phyloP scores from a whole-genome alignment of 2,888 invertebrate genomes.

The Crocallis elinguaria region DNA sequence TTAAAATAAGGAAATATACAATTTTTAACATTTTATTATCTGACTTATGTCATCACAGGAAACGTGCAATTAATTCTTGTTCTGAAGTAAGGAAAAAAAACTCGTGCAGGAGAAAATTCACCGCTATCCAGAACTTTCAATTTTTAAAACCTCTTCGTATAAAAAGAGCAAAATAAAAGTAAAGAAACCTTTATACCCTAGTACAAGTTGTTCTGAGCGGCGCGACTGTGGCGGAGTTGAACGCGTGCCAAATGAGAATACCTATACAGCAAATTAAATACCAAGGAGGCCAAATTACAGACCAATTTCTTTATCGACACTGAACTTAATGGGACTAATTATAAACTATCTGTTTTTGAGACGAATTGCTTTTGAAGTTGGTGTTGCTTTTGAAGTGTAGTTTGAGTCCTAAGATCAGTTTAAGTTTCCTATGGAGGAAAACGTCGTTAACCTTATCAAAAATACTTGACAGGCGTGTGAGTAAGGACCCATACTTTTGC shows the following conservation, averaged over 20 bases:
- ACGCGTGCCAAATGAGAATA: slow-evolving; percentile 18
- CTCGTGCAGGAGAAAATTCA: not conserved
- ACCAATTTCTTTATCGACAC: slow-evolving; percentile 6
- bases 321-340: not conserved
- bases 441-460: no score
- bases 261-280: slow-evolving; percentile 24
- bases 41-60: no score
- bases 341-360: not conserved
- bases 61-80: no score
- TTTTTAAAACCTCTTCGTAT: not conserved
- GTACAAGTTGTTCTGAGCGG: slow-evolving; percentile 5
- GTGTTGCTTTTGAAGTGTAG: no score
- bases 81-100: no score
- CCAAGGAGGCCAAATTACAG: slow-evolving; percentile 1
- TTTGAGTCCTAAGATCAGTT: no score
- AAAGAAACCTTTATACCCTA: not conserved
- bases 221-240: slow-evolving; percentile 4
- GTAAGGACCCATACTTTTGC: no score
- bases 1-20: no score
- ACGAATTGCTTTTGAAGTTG: not conserved
- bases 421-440: no score
- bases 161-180: not conserved
- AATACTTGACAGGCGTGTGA: no score
- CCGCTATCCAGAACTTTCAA: not conserved
- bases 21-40: no score